These are phyloP conservation scores for Tapera naevia DNA, from an alignment of 2,797 vertebrate species.

Conservation along the genomic window DNA sequence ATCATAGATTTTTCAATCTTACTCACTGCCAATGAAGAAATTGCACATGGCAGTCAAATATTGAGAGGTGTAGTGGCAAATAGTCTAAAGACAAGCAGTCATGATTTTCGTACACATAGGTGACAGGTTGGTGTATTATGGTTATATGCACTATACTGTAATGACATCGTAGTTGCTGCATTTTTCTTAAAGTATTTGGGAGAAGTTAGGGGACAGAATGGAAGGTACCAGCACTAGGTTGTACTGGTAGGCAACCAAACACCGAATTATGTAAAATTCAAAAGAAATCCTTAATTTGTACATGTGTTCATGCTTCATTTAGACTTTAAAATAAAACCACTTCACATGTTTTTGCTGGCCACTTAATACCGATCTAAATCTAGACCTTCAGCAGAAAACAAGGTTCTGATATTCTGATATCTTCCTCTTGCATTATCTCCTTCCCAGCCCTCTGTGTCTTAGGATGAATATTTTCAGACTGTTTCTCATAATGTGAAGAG, in stretches of 20 bases:
- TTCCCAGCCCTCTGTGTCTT: background rate
- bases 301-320: background rate
- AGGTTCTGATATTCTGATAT: background rate
- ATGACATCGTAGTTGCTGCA: background rate
- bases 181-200: background rate
- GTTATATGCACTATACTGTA: background rate
- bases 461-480: background rate
- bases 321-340: background rate
- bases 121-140: background rate
- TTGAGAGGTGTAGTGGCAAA: background rate
- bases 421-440: background rate
- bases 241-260: background rate
- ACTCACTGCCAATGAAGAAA: background rate
- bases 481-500: background rate
- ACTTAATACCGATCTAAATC: background rate
- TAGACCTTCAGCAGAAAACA: background rate
- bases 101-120: background rate
- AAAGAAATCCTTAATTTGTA: background rate
- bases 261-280: accelerated
- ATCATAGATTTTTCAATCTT: background rate
- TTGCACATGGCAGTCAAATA: background rate
- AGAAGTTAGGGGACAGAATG: background rate
- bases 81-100: background rate
- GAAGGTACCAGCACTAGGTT: background rate
- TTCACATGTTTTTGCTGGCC: background rate